Base-by-base conservation (phyloP, 2,888 invertebrate genomes). In the Adineta ricciae region DNA sequence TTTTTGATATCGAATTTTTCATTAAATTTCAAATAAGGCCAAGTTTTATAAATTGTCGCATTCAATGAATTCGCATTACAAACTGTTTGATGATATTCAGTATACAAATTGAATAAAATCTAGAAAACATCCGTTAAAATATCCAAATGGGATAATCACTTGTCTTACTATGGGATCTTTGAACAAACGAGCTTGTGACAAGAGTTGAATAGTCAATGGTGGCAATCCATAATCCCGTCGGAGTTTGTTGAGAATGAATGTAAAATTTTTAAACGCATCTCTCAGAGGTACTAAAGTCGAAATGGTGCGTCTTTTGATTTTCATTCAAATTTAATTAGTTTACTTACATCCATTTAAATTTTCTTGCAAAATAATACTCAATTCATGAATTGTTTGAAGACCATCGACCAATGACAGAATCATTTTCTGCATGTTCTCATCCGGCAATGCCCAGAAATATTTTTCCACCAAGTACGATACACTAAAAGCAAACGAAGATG, bases 361-460 rank as follows among this genome's bases (percentile, higher is more conserved):
- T 11, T 78, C n/a, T 41, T 78, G 38, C 41, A 78, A 41, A 24
- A 41, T 9, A 78, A 78, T 78, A 78, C 24, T 41, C 2, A 78
- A 38, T 36, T 78, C 36, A 78, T 78, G 41, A 11, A 78, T n/a
- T 19, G 32, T 41, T n/a, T 78, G 11, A 7, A 78, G 24, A 9
- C 78, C 78, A 78, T 78, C 41, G 41, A 78, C 19, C 38, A 78
- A 41, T 5, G 41, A 38, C 41, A 78, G 16, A 41, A 78, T 41
- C 41, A 41, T 41, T n/a, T 41, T 14, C 41, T 78, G 78, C 41
- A 41, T 78, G 1, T 21, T 21, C 24, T 78, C 78, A 78, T 78
- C 78, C 8, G 78, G 78, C 41, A 78, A 78, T 2, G 78, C 78
- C 78, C 78, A 78, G 41, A 78, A 78, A 78, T 78, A 78, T 78